A percentile compares a stretch with the other conserved stretches of the same genome.
Evolutionary conservation across 2,113 vertebrate genomes (phyloP).

Genomic region (Heterocephalus glaber): DNA sequence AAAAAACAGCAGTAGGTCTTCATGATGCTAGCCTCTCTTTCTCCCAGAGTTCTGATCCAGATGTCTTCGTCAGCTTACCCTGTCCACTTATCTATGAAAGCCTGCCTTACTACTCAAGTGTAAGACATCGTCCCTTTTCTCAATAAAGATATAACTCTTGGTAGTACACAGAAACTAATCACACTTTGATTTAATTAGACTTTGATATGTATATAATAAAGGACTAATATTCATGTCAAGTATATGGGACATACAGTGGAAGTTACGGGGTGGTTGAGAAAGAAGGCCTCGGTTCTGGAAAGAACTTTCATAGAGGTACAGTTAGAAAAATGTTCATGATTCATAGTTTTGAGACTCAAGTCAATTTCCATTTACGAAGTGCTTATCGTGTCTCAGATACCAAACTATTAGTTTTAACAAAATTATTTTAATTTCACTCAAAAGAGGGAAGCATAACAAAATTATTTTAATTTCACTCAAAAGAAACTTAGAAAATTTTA

Average conservation of each 20-base stretch:
- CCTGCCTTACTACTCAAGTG: not conserved
- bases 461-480: not conserved
- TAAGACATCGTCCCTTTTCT: not conserved
- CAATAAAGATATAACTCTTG: not conserved
- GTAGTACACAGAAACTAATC: not conserved
- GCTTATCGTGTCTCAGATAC: not conserved
- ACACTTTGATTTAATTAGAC: not conserved
- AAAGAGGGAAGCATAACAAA: slow-evolving; percentile 10
- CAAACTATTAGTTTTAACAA: not conserved
- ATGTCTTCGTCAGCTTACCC: not conserved
- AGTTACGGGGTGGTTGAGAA: not conserved
- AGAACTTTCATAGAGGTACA: not conserved
- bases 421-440: slow-evolving; percentile 11
- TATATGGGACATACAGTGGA: not conserved
- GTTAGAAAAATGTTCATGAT: not conserved
- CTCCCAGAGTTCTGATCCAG: not conserved
- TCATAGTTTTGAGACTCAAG: not conserved
- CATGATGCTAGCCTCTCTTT: not conserved
- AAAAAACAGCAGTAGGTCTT: not conserved
- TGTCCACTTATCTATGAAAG: not conserved
- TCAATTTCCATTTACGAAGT: not conserved
- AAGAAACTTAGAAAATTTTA: not conserved
- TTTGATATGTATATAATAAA: not conserved
- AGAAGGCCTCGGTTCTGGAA: not conserved
- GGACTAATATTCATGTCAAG: not conserved